A percentile compares a stretch with the other conserved stretches of the same genome.
Conservation (phyloP, 2,888 invertebrate species). For the Drosophila pseudotakahashii region DNA sequence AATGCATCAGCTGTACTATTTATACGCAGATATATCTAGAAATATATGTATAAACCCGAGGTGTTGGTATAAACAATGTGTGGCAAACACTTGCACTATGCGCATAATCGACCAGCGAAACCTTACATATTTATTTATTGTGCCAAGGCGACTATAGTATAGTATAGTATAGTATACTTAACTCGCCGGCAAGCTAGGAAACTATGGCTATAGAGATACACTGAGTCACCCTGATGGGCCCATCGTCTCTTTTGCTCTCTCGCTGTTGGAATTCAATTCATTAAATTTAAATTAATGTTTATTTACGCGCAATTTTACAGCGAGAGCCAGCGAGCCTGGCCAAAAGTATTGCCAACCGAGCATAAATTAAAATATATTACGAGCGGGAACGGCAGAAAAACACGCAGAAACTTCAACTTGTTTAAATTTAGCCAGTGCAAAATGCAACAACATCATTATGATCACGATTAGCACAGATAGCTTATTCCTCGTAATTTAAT, state of each 20-base stretch:
- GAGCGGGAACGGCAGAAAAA: slow-evolving; percentile 26
- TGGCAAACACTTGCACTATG: slow-evolving; percentile 68
- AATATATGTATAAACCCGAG: slow-evolving; percentile 3
- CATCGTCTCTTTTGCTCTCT: background rate
- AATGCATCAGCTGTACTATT: slow-evolving; percentile 18
- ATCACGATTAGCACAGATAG: slow-evolving; percentile 40
- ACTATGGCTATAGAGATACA: slow-evolving; percentile 12
- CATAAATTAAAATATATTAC: slow-evolving; percentile 78
- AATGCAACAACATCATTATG: slow-evolving; percentile 33
- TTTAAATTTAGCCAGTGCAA: slow-evolving; percentile 72
- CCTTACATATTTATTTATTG: slow-evolving; percentile 71
- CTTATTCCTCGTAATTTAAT: slow-evolving; percentile 78
- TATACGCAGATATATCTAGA: slow-evolving; percentile 24
- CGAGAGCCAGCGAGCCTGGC: slow-evolving; percentile 57
- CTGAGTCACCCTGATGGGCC: slow-evolving; percentile 17
- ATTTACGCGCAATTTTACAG: slow-evolving; percentile 76
- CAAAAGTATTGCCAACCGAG: slow-evolving; percentile 75
- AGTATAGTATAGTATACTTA: background rate
- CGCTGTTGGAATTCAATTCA: slow-evolving; percentile 64
- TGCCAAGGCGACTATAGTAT: slow-evolving; percentile 63
- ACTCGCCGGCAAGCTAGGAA: slow-evolving; percentile 4
- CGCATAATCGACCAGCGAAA: slow-evolving; percentile 56
- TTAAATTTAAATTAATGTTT: slow-evolving; percentile 79
- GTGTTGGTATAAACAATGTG: slow-evolving; percentile 39
- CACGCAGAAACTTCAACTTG: slow-evolving; percentile 38